Evolutionary conservation across 2,888 invertebrate species (phyloP).

Genomic region (Leptinotarsa peninsularis): DNA sequence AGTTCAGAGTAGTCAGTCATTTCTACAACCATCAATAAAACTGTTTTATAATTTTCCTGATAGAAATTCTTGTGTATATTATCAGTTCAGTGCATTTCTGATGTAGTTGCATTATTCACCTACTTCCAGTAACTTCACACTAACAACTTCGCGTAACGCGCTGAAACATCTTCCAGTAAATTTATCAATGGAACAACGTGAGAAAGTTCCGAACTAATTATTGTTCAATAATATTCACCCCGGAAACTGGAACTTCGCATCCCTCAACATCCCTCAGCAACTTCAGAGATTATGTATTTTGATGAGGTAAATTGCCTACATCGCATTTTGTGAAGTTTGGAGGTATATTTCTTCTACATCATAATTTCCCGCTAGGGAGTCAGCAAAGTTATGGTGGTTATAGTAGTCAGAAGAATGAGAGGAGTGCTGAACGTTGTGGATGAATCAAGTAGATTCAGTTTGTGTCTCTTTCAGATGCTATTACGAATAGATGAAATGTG

Average conservation of each 20-base stretch:
- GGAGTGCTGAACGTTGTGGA: not conserved
- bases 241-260: conserved; percentile 1
- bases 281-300: conserved; percentile 22
- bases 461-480: no score
- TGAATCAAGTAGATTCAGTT: not conserved
- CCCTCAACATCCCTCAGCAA: conserved; percentile 5
- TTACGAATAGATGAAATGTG: no score
- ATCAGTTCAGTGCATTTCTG: no score
- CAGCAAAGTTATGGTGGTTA: conserved; percentile 4
- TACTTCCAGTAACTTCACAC: not conserved
- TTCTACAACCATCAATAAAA: no score
- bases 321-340: conserved; percentile 18
- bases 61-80: no score
- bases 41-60: no score
- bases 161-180: conserved; percentile 8
- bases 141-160: not conserved
- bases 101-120: not conserved
- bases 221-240: conserved; percentile 14
- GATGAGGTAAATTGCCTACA: conserved; percentile 24
- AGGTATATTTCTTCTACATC: conserved; percentile 14
- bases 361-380: conserved; percentile 12
- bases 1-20: no score
- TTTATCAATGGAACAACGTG: not conserved
- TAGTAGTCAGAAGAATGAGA: not conserved
- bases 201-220: conserved; percentile 24